Conservation (phyloP, 1,140 invertebrate genomes). For the Hylaeus anthracinus region DNA sequence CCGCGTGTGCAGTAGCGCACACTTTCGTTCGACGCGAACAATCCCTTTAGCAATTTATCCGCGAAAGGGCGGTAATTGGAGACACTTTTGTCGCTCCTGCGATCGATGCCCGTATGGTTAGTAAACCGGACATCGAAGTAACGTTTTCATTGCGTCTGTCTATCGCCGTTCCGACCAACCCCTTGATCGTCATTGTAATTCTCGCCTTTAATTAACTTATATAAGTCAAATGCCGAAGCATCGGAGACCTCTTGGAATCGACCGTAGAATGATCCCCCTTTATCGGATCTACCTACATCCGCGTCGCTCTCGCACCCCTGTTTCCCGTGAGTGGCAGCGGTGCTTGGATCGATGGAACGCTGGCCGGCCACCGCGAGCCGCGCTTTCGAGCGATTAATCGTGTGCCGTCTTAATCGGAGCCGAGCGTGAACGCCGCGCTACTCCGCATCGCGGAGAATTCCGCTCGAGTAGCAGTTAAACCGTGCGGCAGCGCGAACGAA, state of each 20-base stretch:
- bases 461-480: slow-evolving; percentile 50
- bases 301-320: not conserved
- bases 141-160: too few relatives aligned
- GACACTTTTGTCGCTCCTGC: not conserved
- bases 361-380: not conserved
- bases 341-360: slow-evolving; percentile 29
- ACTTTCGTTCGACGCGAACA: not conserved
- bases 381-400: slow-evolving; percentile 19
- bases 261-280: not conserved
- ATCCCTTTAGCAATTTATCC: slow-evolving; percentile 5
- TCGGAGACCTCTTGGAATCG: not conserved
- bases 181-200: not conserved
- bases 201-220: slow-evolving; percentile 29
- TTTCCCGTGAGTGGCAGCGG: slow-evolving; percentile 18
- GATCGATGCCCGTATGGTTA: slow-evolving; percentile 11
- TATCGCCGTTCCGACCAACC: too few relatives aligned
- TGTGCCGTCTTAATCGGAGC: slow-evolving; percentile 48
- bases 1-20: not conserved
- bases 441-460: slow-evolving; percentile 43
- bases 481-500: slow-evolving; percentile 45
- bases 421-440: slow-evolving; percentile 9
- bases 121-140: too few relatives aligned
- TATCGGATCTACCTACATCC: not conserved
- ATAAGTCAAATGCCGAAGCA: slow-evolving; percentile 3
- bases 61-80: slow-evolving; percentile 39